Evolutionary conservation across 2,797 vertebrate genomes (phyloP).

Genomic region (Prunella strophiata): DNA sequence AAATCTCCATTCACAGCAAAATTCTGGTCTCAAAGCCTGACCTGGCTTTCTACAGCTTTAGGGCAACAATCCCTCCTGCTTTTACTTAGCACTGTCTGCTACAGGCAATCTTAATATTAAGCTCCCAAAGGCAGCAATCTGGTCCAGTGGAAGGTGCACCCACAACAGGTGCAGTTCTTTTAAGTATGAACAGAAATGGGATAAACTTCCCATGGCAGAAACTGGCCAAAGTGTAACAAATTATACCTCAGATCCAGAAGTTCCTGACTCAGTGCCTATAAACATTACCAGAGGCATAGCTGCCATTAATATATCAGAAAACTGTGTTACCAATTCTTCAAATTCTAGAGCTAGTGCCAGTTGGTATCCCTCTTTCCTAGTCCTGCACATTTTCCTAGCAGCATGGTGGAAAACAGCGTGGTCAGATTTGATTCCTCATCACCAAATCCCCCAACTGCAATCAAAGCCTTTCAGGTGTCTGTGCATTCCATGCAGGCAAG

Average conservation of each 20-base stretch:
- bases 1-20: background rate
- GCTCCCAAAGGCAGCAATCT: background rate
- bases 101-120: no score
- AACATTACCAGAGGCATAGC: background rate
- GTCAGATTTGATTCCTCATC: background rate
- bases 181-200: background rate
- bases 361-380: background rate
- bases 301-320: background rate
- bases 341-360: background rate
- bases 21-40: background rate
- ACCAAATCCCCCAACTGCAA: background rate
- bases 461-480: background rate
- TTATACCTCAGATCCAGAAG: background rate
- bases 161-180: background rate
- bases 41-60: background rate
- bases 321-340: background rate
- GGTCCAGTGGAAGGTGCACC: background rate
- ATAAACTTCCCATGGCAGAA: background rate
- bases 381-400: background rate
- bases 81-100: background rate
- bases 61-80: background rate
- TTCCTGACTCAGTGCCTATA: background rate
- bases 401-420: background rate
- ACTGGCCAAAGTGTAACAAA: background rate
- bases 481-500: background rate